Percentiles rank a stretch among this genome's conserved stretches.
phyloP scores from a whole-genome alignment of 2,888 invertebrate species.

The Oligia strigilis region DNA sequence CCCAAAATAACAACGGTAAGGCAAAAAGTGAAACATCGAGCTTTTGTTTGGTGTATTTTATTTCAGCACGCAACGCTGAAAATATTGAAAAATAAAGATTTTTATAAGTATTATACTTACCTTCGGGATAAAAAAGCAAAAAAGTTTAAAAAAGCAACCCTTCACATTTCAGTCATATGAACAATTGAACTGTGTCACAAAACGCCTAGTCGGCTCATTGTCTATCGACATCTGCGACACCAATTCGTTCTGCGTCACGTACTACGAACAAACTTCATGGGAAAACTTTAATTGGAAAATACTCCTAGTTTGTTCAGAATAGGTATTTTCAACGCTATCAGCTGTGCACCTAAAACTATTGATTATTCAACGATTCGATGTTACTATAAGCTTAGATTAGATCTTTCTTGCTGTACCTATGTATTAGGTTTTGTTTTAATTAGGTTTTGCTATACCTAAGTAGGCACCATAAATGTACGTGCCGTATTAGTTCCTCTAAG shows the following conservation, averaged over 20 bases:
- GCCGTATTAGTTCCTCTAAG: background rate
- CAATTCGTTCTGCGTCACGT: constrained; percentile 68
- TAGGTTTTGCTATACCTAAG: background rate
- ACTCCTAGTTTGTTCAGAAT: constrained; percentile 61
- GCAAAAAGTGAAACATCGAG: constrained; percentile 38
- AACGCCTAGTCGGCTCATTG: constrained; percentile 43
- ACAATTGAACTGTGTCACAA: constrained; percentile 35
- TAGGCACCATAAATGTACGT: background rate
- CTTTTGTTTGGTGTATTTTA: constrained; percentile 14
- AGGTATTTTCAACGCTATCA: constrained; percentile 53
- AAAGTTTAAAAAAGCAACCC: background rate
- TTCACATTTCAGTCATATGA: constrained; percentile 1
- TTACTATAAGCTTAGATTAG: constrained; percentile 23
- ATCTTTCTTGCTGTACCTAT: constrained; percentile 6
- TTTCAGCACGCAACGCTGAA: constrained; percentile 9
- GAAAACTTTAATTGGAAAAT: constrained; percentile 86
- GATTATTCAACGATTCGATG: constrained; percentile 42
- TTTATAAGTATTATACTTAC: background rate
- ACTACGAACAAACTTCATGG: constrained; percentile 73
- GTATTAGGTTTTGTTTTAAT: constrained; percentile 11
- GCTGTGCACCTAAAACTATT: constrained; percentile 54
- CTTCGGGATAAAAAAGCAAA: constrained; percentile 5
- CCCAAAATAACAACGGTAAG: constrained; percentile 45
- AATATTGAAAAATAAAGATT: background rate
- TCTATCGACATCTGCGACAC: constrained; percentile 67